Evolutionary conservation across 2,797 vertebrate genomes (phyloP).

Genomic region (Coracias cyanogaster): DNA sequence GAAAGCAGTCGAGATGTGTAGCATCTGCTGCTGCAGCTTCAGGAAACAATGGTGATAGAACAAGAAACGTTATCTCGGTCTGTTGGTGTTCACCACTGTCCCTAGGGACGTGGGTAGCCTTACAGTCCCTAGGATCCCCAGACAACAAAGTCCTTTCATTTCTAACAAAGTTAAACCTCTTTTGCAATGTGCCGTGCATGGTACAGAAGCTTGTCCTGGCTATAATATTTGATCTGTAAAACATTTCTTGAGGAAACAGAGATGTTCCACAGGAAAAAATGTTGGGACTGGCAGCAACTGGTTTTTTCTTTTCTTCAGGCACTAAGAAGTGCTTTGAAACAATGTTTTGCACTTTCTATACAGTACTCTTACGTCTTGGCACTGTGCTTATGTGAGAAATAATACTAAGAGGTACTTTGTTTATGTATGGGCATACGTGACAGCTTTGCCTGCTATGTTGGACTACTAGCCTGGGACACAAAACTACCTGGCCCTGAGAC

Average conservation of each 20-base stretch:
- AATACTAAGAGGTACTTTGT: neutral
- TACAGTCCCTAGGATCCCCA: neutral
- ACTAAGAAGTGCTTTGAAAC: neutral
- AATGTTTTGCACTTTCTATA: neutral
- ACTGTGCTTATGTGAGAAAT: neutral
- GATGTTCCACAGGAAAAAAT: neutral
- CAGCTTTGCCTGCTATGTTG: neutral
- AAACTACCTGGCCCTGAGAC: neutral
- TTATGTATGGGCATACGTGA: rapidly evolving
- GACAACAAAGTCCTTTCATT: neutral
- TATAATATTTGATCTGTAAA: neutral
- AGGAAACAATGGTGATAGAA: neutral
- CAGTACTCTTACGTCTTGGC: neutral
- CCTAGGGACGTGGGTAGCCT: neutral
- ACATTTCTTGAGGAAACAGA: neutral
- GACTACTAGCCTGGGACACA: neutral
- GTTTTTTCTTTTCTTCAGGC: neutral
- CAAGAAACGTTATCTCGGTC: neutral
- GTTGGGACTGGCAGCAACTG: neutral
- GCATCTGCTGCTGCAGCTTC: neutral
- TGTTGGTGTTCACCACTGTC: neutral
- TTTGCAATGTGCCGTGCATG: neutral
- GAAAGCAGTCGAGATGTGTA: neutral
- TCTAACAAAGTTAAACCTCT: neutral
- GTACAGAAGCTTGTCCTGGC: neutral